These are phyloP conservation scores for Rhineura floridana DNA, from an alignment of 2,113 vertebrate genomes.

Conservation along the genomic window DNA sequence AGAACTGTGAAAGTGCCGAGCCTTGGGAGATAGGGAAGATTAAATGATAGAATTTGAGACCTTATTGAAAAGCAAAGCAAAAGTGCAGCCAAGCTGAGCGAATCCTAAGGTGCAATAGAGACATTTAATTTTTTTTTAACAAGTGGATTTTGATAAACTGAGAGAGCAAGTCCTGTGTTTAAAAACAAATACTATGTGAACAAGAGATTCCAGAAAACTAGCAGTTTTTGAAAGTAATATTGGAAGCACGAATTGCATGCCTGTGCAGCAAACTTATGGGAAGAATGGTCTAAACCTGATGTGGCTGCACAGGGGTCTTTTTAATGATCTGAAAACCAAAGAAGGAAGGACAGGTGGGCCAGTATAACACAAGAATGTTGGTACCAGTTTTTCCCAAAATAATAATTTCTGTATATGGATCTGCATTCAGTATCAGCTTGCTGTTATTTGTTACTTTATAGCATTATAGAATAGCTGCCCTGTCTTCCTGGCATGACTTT, in stretches of 20 bases:
- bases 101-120: no score
- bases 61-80: not conserved
- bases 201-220: not conserved
- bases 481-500: not conserved
- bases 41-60: conserved; percentile 18
- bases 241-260: conserved; percentile 1
- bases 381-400: not conserved
- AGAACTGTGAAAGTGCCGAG: conserved; percentile 1
- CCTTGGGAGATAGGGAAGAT: conserved; percentile 25
- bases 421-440: not conserved
- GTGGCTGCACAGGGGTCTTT: conserved; percentile 9
- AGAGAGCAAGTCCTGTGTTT: not conserved
- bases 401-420: not conserved
- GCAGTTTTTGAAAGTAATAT: not conserved
- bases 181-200: not conserved
- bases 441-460: not conserved
- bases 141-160: conserved; percentile 15
- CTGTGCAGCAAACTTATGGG: not conserved
- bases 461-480: not conserved
- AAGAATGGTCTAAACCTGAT: not conserved
- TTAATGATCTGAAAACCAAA: conserved; percentile 5
- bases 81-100: conserved; percentile 4
- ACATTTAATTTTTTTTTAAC: conserved; percentile 2
- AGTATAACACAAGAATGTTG: not conserved
- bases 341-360: conserved; percentile 6